Conservation (phyloP, 2,888 invertebrate species). For the Girardia tigrina region DNA sequence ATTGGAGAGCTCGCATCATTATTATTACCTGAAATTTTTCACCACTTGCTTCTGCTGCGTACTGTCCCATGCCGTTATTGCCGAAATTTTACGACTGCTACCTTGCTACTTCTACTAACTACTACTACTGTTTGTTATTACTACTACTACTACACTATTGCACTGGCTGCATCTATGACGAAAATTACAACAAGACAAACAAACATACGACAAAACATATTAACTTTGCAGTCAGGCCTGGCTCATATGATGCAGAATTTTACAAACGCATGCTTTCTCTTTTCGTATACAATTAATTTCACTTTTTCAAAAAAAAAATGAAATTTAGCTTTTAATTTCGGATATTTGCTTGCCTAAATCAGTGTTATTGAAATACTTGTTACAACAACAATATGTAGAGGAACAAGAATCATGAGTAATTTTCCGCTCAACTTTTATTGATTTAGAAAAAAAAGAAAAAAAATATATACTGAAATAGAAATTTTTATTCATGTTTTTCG, state of each 20-base stretch:
- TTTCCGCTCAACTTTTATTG: conserved; percentile 18
- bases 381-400: conserved; percentile 20
- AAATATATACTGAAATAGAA: no score
- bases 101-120: conserved; percentile 13
- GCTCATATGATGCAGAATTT: conserved; percentile 23
- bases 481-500: no score
- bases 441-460: not conserved
- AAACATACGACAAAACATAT: conserved; percentile 23
- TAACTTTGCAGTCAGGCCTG: conserved; percentile 20
- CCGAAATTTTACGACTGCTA: conserved; percentile 23
- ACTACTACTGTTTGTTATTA: conserved; percentile 9
- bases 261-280: conserved; percentile 18
- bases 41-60: conserved; percentile 23
- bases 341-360: not conserved
- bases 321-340: not conserved
- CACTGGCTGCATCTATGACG: conserved; percentile 16
- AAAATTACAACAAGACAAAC: conserved; percentile 23
- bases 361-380: not conserved
- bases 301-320: conserved; percentile 15
- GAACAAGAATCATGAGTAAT: conserved; percentile 23
- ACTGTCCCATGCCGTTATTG: conserved; percentile 23
- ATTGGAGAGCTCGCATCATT: conserved; percentile 23
- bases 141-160: conserved; percentile 20
- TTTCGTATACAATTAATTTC: conserved; percentile 21
- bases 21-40: conserved; percentile 23